These are phyloP conservation scores for Ameiurus melas DNA, from an alignment of 2,113 vertebrate species.

Conservation along the genomic window DNA sequence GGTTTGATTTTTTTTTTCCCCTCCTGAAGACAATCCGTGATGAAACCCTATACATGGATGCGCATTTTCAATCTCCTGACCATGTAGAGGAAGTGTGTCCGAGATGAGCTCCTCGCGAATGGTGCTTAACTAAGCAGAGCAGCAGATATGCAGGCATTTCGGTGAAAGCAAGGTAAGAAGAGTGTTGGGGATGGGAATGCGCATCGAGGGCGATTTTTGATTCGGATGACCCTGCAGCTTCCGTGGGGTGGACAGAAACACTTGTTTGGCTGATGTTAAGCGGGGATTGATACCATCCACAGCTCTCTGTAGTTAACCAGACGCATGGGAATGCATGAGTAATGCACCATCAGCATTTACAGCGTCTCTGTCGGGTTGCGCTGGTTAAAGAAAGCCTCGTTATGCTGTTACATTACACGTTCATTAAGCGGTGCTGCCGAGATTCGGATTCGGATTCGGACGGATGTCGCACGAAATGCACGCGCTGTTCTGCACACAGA, in stretches of 20 bases:
- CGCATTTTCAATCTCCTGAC: conserved; percentile 21
- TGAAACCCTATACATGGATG: background rate
- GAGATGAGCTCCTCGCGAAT: conserved; percentile 16
- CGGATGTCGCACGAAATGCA: background rate
- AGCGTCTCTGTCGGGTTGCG: background rate
- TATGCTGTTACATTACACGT: too few relatives aligned
- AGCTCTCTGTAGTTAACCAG: background rate
- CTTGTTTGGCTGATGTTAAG: background rate
- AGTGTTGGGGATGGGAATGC: conserved; percentile 9
- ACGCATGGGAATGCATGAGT: conserved; percentile 8
- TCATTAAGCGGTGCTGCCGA: background rate
- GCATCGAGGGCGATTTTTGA: background rate
- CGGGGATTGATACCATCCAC: background rate
- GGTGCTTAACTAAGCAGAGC: conserved; percentile 19
- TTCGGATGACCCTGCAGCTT: conserved; percentile 7
- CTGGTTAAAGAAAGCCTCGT: background rate
- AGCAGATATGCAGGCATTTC: conserved; percentile 24
- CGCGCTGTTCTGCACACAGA: background rate
- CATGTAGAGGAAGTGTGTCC: conserved; percentile 2
- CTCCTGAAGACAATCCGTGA: conserved; percentile 12
- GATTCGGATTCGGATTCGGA: background rate
- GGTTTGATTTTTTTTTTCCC: conserved; percentile 46
- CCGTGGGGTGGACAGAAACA: background rate
- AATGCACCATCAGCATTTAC: background rate
- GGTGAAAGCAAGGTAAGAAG: conserved; percentile 32